Conservation (phyloP, 2,888 invertebrate genomes). For the Hedychridium roseum region DNA sequence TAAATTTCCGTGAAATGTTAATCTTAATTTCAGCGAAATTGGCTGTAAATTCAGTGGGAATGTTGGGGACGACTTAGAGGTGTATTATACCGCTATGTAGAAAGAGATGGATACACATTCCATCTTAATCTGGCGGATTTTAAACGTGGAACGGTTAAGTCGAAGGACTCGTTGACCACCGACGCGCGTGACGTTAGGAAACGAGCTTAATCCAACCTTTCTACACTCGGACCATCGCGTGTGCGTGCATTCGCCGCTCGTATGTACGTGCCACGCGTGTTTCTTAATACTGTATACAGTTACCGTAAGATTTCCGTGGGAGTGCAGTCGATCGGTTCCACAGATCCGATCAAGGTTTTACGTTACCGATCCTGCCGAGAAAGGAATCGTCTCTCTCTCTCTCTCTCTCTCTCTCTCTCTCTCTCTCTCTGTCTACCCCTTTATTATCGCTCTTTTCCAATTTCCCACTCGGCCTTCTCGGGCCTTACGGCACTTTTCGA, state of each 20-base stretch:
- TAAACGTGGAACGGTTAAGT: too few species aligned
- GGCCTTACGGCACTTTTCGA: too few species aligned
- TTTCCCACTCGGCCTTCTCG: too few species aligned
- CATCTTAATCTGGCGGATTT: too few species aligned
- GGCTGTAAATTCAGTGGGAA: too few species aligned
- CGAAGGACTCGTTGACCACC: slow-evolving; percentile 5
- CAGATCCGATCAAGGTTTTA: slow-evolving; percentile 56
- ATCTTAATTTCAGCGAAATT: too few species aligned
- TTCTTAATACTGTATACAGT: slow-evolving; percentile 43
- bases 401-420: slow-evolving; percentile 7
- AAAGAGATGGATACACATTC: too few species aligned
- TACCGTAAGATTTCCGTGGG: slow-evolving; percentile 48
- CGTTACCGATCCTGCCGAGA: slow-evolving; percentile 39
- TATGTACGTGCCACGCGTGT: slow-evolving; percentile 39
- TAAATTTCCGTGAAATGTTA: too few species aligned
- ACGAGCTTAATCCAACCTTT: slow-evolving; percentile 13
- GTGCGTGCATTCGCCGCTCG: slow-evolving; percentile 8
- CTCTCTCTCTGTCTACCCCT: background rate
- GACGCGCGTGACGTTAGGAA: slow-evolving; percentile 8
- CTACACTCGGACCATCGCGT: background rate
- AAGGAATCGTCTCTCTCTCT: slow-evolving; percentile 22
- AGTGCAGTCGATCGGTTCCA: slow-evolving; percentile 52
- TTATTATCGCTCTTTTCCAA: too few species aligned
- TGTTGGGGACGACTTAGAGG: too few species aligned
- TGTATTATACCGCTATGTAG: too few species aligned